These are phyloP conservation scores for Proisotoma minuta DNA, from an alignment of 2,888 invertebrate genomes.

Conservation along the genomic window DNA sequence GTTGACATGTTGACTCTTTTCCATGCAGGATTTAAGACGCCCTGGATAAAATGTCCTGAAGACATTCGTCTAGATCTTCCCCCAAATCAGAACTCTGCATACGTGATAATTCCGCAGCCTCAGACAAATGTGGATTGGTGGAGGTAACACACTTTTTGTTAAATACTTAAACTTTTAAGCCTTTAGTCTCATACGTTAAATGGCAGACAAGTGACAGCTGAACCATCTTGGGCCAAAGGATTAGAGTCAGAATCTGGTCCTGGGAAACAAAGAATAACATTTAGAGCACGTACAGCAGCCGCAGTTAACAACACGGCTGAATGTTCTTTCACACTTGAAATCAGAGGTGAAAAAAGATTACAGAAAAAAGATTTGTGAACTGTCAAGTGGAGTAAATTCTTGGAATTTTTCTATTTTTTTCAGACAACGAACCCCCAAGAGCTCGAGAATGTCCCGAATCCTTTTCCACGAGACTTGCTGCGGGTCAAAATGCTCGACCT, in stretches of 20 bases:
- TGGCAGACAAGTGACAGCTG: slow-evolving; percentile 53
- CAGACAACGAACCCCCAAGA: slow-evolving; percentile 54
- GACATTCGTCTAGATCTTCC: slow-evolving; percentile 54
- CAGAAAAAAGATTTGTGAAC: background rate
- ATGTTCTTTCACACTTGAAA: slow-evolving; percentile 53
- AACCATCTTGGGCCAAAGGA: slow-evolving; percentile 55
- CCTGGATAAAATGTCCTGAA: slow-evolving; percentile 56
- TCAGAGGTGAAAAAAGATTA: slow-evolving; percentile 49
- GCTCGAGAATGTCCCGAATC: slow-evolving; percentile 54
- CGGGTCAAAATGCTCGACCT: slow-evolving; percentile 50
- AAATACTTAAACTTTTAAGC: background rate
- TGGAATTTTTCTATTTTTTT: background rate
- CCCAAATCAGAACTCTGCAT: slow-evolving; percentile 52
- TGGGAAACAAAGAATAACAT: slow-evolving; percentile 55
- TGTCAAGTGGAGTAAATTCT: background rate
- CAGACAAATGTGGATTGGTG: slow-evolving; percentile 57
- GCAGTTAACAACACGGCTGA: slow-evolving; percentile 54
- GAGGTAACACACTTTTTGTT: slow-evolving; percentile 41
- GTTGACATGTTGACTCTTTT: too few relatives aligned
- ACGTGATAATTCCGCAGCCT: slow-evolving; percentile 55
- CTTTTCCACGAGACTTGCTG: slow-evolving; percentile 49
- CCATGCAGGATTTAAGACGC: slow-evolving; percentile 55
- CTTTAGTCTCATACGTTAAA: background rate
- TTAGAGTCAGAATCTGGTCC: slow-evolving; percentile 54
- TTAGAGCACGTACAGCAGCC: slow-evolving; percentile 53